phyloP scores from a whole-genome alignment of 2,888 invertebrate genomes.

The Lasioglossum leucozonium region DNA sequence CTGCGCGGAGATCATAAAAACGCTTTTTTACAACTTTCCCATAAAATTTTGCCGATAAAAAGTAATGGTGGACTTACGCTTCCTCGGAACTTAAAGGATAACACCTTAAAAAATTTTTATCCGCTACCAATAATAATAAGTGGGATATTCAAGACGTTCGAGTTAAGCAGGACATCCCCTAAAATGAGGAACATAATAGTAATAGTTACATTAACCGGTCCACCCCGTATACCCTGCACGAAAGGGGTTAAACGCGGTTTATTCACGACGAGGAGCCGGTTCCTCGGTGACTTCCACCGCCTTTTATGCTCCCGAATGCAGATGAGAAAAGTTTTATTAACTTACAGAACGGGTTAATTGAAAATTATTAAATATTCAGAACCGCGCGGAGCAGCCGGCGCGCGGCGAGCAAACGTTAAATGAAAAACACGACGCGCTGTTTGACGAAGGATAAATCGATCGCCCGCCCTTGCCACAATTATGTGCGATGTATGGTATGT shows the following conservation, averaged over 20 bases:
- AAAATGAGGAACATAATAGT: background rate
- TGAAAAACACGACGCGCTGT: slow-evolving; percentile 7
- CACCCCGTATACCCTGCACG: background rate
- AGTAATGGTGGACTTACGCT: background rate
- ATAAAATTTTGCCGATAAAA: background rate
- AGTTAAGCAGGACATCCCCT: background rate
- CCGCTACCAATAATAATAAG: background rate
- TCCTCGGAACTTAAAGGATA: no score
- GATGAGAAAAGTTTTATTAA: slow-evolving; percentile 53
- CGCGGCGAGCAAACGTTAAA: slow-evolving; percentile 5
- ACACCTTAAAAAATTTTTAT: background rate
- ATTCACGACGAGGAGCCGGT: slow-evolving; percentile 1
- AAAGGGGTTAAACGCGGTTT: slow-evolving; percentile 30
- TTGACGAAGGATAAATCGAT: slow-evolving; percentile 1
- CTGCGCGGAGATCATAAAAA: background rate
- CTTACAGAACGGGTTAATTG: slow-evolving; percentile 33
- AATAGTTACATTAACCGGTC: background rate
- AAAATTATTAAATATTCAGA: slow-evolving; percentile 25
- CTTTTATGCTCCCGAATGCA: slow-evolving; percentile 15
- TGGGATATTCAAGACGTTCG: background rate
- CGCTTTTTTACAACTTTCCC: background rate
- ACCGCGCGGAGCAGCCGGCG: background rate
- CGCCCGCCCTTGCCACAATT: background rate
- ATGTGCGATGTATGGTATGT: background rate
- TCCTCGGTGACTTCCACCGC: background rate